Evolutionary conservation across 2,888 invertebrate genomes (phyloP).

Genomic region (Oegoconia quadripuncta): DNA sequence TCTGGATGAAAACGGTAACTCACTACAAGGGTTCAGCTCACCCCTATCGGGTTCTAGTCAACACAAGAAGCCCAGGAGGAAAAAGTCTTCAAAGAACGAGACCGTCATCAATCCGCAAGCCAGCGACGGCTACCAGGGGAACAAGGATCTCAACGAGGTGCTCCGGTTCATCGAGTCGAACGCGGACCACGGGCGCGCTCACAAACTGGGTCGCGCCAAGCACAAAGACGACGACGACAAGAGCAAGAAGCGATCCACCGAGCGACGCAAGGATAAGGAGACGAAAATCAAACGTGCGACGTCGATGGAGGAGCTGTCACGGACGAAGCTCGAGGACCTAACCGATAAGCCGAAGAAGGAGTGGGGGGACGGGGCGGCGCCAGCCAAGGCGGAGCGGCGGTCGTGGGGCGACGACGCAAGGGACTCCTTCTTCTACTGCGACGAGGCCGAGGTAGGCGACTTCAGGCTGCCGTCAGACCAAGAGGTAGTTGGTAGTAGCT

Average conservation of each 20-base stretch:
- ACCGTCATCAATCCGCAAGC: slow-evolving; percentile 78
- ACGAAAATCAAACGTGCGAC: slow-evolving; percentile 83
- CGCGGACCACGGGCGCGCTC: slow-evolving; percentile 54
- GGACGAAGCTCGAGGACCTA: slow-evolving; percentile 85
- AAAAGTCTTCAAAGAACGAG: slow-evolving; percentile 81
- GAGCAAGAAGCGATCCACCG: slow-evolving; percentile 72
- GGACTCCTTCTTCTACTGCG: slow-evolving; percentile 52
- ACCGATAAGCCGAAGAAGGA: slow-evolving; percentile 61
- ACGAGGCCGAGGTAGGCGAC: slow-evolving; percentile 31
- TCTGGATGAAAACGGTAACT: slow-evolving; percentile 90
- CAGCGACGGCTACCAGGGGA: slow-evolving; percentile 88
- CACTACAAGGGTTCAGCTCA: slow-evolving; percentile 79
- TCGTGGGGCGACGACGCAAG: slow-evolving; percentile 84
- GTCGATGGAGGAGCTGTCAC: slow-evolving; percentile 89
- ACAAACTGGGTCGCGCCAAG: slow-evolving; percentile 54
- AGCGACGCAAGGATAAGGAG: slow-evolving; percentile 64
- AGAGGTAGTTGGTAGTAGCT: too few relatives aligned
- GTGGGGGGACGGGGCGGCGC: slow-evolving; percentile 39
- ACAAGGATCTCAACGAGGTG: slow-evolving; percentile 87
- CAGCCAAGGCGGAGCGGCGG: slow-evolving; percentile 73
- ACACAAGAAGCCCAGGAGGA: slow-evolving; percentile 78
- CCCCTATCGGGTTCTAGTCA: slow-evolving; percentile 68
- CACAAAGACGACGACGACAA: slow-evolving; percentile 63
- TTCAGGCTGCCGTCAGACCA: too few relatives aligned
- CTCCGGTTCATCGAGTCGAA: slow-evolving; percentile 88